Base-by-base conservation (phyloP, 1,140 invertebrate species). In the Mactra quadrangularis region DNA sequence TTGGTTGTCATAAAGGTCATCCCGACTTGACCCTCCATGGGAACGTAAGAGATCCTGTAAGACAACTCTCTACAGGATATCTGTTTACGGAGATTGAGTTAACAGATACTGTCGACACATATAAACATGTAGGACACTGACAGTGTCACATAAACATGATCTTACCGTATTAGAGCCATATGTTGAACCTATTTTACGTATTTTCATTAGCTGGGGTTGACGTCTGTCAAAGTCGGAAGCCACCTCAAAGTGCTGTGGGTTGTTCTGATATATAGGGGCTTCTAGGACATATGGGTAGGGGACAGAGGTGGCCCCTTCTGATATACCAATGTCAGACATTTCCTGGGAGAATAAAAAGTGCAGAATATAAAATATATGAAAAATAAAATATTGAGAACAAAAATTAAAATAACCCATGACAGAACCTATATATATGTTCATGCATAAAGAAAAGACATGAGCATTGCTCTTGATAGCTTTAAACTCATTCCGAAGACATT, bases 141-240 rank as follows among this genome's bases (percentile, higher is more conserved):
- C 38, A 41, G 38, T 7, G 6, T 41, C 15, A 41, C 38, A 41
- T 6, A 15, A 7, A 41, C 15, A 41, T 15, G 38, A 41, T 17
- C 75, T 77, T 77, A 77, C 75, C 75, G 25, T 9, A 50, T 27
- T 75, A 29, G 3, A 29, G n/a, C 33, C 60, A 57, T 53, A 47
- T 13, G 75, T 29, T 0, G 90, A 90, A 15, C 87, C 86, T 72
- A 90, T 50, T 60, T 87, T 87, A 41, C 84, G 88, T 33, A 90
- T 88, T 70, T 83, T 87, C 83, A 85, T 85, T 29, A 91, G 79
- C 31, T 88, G 86, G 3, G 90, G 90, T 68, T 85, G 71, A 77
- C 74, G 85, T 85, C 35, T 87, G 62, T 86, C 45, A 52, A 33
- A 79, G 31, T 83, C 53, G 38, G 53, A 52, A n/a, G 78, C 84